Conservation (phyloP, 2,113 vertebrate genomes). For the cattle (Bos taurus) region DNA sequence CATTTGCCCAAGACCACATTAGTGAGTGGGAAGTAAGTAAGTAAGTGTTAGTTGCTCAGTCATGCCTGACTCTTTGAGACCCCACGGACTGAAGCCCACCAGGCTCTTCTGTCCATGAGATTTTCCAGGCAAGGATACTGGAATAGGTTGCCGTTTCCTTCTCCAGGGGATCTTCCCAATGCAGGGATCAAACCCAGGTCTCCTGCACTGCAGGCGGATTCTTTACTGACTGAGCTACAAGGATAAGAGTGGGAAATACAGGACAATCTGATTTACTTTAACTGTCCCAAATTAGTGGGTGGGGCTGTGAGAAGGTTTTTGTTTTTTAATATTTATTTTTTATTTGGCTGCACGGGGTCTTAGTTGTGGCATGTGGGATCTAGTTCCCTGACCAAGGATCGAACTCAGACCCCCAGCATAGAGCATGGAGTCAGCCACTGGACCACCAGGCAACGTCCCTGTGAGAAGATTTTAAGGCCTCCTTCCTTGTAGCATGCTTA, state of each 20-base stretch:
- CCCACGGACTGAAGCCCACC: background rate
- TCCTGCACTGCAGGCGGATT: background rate
- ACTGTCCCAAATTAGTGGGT: fast-evolving
- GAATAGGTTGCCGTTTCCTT: background rate
- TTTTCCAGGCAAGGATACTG: background rate
- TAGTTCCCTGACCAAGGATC: background rate
- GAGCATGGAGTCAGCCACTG: background rate
- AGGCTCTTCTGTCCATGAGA: background rate
- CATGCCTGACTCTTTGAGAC: background rate
- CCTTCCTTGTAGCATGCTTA: background rate
- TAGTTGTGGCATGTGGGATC: background rate
- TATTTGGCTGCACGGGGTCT: background rate
- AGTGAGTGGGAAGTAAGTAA: background rate
- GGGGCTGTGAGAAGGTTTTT: background rate
- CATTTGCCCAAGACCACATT: background rate
- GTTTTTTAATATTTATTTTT: background rate
- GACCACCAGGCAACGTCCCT: background rate
- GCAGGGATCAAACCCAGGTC: background rate
- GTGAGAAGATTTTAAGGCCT: background rate
- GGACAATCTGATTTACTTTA: background rate
- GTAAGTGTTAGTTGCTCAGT: background rate
- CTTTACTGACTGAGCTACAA: background rate
- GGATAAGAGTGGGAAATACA: background rate
- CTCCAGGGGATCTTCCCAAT: background rate
- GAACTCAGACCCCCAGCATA: background rate